phyloP scores from a whole-genome alignment of 2,797 vertebrate species.

The Halcyon badia region DNA sequence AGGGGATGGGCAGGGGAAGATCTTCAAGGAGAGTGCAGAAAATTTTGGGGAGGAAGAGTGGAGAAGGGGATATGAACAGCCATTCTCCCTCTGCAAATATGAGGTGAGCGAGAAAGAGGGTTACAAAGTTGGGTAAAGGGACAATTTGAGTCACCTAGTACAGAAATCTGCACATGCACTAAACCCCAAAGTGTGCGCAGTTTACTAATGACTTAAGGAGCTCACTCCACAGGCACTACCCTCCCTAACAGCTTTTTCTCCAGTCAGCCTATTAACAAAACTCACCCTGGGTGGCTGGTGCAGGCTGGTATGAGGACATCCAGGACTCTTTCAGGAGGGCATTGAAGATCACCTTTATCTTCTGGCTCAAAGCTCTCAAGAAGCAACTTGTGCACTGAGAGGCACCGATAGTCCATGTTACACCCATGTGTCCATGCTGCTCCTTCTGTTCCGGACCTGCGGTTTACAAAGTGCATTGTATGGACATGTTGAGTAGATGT shows the following conservation, averaged over 20 bases:
- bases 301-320: accelerated
- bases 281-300: not conserved
- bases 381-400: not conserved
- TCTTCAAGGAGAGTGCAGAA: not conserved
- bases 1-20: not conserved
- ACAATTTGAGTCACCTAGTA: not conserved
- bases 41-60: not conserved
- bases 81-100: not conserved
- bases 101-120: not conserved
- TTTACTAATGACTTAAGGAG: not conserved
- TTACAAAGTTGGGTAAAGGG: not conserved
- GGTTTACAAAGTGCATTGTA: not conserved
- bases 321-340: not conserved
- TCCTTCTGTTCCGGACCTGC: not conserved
- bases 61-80: not conserved
- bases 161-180: not conserved
- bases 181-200: not conserved
- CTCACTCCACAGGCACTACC: not conserved
- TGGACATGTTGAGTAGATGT: not conserved
- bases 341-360: not conserved
- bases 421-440: not conserved
- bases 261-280: not conserved
- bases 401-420: not conserved
- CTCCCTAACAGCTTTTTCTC: not conserved
- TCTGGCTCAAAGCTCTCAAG: not conserved